Base-by-base conservation (phyloP, 2,888 invertebrate species). In the Coelogynopora nodosa region DNA sequence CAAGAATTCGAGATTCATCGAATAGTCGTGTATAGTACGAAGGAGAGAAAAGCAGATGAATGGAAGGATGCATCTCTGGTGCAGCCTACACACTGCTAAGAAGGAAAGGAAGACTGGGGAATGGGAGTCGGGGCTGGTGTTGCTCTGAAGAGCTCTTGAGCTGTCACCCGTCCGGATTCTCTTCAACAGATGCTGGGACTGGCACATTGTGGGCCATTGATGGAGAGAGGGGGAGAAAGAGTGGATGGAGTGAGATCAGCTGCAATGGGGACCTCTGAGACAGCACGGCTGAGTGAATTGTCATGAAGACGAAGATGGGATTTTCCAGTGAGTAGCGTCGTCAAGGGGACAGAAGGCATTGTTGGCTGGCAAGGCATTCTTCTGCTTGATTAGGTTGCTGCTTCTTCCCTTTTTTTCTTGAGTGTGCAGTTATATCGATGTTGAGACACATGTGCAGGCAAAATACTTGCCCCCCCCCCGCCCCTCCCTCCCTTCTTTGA, bases 311-410 rank as follows among this genome's bases (percentile, higher is more conserved):
- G 74, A 74, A 74, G 74, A 74, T 74, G 74, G 27, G 74, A 74
- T 74, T 74, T 74, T 74, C 74, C 74, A 74, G 74, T 26, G 74
- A 74, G 27, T 74, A 26, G 74, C 74, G 74, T 74, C 23, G 74
- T 74, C 74, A 74, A 74, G 74, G 74, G n/a, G n/a, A n/a, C 5
- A n/a, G 74, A 26, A 26, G 23, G 74, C 74, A 74, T 74, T 74
- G 74, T 74, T 74, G 74, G 27, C 5, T 74, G 23, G 74, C 74
- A 74, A 74, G 74, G 74, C 5, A 74, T 74, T 74, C 74, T 74
- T 74, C 27, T 26, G 74, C 74, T 74, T 74, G 74, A 74, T 74
- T 74, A 74, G n/a, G 18, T 23, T 26, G 23, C 74, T 26, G 74
- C 5, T 23, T 74, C 23, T 26, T 74, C 27, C 27, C 49, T 49